Evolutionary conservation across 2,888 invertebrate genomes (phyloP).

Genomic region (Pseudoips prasinana): DNA sequence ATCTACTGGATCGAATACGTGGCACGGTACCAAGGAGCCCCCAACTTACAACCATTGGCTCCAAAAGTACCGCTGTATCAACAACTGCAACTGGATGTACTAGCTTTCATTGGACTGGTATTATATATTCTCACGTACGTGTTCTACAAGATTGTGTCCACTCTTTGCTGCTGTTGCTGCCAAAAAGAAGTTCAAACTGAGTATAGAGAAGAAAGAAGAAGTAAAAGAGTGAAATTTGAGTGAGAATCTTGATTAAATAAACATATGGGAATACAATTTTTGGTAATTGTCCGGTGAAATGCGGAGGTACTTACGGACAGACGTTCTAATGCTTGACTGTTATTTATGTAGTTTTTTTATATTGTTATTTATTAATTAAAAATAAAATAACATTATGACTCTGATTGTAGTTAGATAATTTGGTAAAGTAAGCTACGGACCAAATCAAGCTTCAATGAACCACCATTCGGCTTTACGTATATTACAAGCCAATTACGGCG

Average conservation of each 20-base stretch:
- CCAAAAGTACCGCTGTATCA: conserved; percentile 60
- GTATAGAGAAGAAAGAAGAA: conserved; percentile 47
- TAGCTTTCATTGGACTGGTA: conserved; percentile 61
- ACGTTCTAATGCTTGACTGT: conserved; percentile 6
- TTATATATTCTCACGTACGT: conserved; percentile 56
- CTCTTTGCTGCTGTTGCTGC: conserved; percentile 63
- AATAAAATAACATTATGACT: too few relatives aligned
- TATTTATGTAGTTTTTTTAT: conserved; percentile 5
- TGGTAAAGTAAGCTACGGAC: too few relatives aligned
- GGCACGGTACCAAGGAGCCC: conserved; percentile 67
- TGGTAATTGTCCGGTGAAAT: not conserved
- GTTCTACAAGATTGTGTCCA: conserved; percentile 56
- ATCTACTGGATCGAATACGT: conserved; percentile 83
- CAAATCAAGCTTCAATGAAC: too few relatives aligned
- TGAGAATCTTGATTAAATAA: conserved; percentile 32
- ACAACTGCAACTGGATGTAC: conserved; percentile 66
- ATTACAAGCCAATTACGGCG: too few relatives aligned
- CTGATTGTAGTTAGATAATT: too few relatives aligned
- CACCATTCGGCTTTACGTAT: too few relatives aligned
- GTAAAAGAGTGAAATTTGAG: conserved; percentile 73
- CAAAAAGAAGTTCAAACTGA: conserved; percentile 33
- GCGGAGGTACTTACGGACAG: conserved; percentile 10
- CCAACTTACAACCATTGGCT: conserved; percentile 60
- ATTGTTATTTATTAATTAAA: conserved; percentile 15
- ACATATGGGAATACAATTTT: not conserved